Base-by-base conservation (phyloP, 2,113 vertebrate species). In the Paralichthys olivaceus region DNA sequence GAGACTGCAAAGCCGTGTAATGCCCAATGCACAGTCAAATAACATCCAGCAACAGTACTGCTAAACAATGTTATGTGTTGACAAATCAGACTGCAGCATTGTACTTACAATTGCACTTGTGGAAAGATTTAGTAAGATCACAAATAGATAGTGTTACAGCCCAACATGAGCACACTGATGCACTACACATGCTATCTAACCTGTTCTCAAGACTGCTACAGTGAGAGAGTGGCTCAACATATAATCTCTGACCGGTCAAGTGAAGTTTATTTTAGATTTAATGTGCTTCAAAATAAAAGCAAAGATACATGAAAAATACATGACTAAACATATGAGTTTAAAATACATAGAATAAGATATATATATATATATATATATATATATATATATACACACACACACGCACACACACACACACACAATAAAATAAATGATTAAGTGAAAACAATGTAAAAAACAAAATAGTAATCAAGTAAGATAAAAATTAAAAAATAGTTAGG, bases 1-100 rank as follows among this genome's bases (percentile, higher is more conserved):
- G 74, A 70, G 57, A 81, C 73, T 83, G 73, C 70, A 67, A 72
- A 86, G 72, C 69, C 6, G 37, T 43, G 49, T 4, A 51, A 69
- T 78, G 72, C 67, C 83, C 57, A 29, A 60, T 65, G 58, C 71
- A 69, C 12, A 7, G 59, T 77, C 65, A 60, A 75, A 84, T 63
- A 78, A 49, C 64, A 76, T 69, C 56, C 77, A 87, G 83, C 68
- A 79, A 77, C 61, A 55, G 57, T 37, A 62, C 62, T 69, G 61
- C 69, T 83, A 17, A 85, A 74, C 55, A 85, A 72, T 76, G 72
- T 43, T 25, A 59, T 74, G 76, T 82, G 81, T 71, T 87, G 73
- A 88, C 70, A 84, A 84, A 83, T 57, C 26, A 7, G 56, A 77
- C 59, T 28, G 47, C 56, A 70, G 62, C 43, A 55, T 62, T 55